Conservation (phyloP, 2,888 invertebrate genomes). For the Drosophila engyochracea region DNA sequence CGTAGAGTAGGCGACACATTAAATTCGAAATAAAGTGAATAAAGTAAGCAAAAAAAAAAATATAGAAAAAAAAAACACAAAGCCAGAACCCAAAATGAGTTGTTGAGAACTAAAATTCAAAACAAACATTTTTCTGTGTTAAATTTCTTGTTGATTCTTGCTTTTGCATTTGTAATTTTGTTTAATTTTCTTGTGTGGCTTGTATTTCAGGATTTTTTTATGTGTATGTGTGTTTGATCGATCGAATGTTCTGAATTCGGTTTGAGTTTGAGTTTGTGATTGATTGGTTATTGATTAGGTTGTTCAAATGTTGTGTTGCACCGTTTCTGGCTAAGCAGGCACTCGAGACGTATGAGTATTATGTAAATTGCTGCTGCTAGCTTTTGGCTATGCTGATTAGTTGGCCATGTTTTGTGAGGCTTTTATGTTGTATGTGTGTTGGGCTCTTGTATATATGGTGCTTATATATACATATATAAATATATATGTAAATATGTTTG, state of each 20-base stretch:
- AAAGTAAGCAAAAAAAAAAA: conserved; percentile 27
- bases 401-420: conserved; percentile 65
- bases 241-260: conserved; percentile 65
- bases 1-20: conserved; percentile 43
- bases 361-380: conserved; percentile 26
- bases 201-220: conserved; percentile 40
- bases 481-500: conserved; percentile 32
- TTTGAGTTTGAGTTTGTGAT: conserved; percentile 40
- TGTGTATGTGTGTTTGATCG: conserved; percentile 61
- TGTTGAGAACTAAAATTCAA: conserved; percentile 56
- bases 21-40: conserved; percentile 35
- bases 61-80: conserved; percentile 47
- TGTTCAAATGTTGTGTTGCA: conserved; percentile 50
- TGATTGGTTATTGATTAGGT: conserved; percentile 53
- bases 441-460: conserved; percentile 31
- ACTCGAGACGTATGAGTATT: conserved; percentile 51
- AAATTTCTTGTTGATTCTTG: conserved; percentile 63
- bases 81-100: conserved; percentile 55
- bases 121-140: conserved; percentile 47
- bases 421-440: conserved; percentile 53
- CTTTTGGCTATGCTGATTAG: conserved; percentile 37
- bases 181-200: conserved; percentile 54
- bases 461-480: conserved; percentile 33
- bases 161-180: conserved; percentile 58
- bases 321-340: conserved; percentile 40